A percentile compares a stretch with the other conserved stretches of the same genome.
Evolutionary conservation across 2,113 vertebrate species (phyloP).

Genomic region (Rhizomys pruinosus): DNA sequence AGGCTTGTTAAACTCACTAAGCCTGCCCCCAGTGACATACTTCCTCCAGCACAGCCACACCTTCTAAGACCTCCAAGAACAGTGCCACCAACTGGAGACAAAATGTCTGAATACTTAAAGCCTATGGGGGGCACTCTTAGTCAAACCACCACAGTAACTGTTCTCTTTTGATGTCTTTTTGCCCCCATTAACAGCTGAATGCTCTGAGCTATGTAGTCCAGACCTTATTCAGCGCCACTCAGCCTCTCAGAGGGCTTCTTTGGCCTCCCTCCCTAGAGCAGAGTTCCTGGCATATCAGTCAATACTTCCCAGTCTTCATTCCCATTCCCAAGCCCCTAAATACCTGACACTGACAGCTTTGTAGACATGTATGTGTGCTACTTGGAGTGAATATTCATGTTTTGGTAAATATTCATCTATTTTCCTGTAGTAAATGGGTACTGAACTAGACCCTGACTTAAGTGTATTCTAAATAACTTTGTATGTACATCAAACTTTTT

Average conservation of each 20-base stretch:
- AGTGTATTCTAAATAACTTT: not conserved
- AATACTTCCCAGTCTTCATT: not conserved
- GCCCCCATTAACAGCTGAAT: too few relatives aligned
- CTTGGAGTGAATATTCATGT: not conserved
- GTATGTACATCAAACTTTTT: not conserved
- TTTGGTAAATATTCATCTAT: not conserved
- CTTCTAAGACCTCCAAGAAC: too few relatives aligned
- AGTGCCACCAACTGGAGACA: too few relatives aligned
- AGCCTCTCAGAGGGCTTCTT: not conserved
- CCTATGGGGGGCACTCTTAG: too few relatives aligned
- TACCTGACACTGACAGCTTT: not conserved
- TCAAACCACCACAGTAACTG: too few relatives aligned
- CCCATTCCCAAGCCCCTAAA: not conserved
- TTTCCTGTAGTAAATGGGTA: not conserved
- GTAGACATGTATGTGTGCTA: not conserved
- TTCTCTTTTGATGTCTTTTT: too few relatives aligned
- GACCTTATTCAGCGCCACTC: not conserved
- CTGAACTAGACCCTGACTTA: not conserved
- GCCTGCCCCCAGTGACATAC: too few relatives aligned
- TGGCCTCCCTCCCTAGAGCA: not conserved
- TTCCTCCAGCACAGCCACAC: too few relatives aligned
- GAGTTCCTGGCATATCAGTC: not conserved
- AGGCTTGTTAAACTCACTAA: too few relatives aligned
- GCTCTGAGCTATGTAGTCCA: not conserved
- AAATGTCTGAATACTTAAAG: too few relatives aligned